A percentile compares a stretch with the other conserved stretches of the same genome.
Evolutionary conservation across 2,888 invertebrate genomes (phyloP).

Genomic region (Stenotaenia linearis): DNA sequence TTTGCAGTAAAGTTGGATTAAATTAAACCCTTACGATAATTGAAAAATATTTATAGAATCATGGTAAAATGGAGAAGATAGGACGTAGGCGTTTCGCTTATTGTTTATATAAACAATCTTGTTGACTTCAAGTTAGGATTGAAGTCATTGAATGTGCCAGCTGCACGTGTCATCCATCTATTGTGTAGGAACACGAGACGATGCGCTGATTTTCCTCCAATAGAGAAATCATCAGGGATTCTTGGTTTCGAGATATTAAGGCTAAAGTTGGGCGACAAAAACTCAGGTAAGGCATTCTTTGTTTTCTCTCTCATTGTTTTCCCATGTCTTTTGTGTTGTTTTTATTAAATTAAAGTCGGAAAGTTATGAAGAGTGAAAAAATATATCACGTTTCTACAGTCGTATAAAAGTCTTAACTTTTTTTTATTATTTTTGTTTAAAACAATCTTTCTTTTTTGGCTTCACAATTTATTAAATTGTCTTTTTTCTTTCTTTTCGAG

Average conservation of each 20-base stretch:
- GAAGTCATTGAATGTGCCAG: slow-evolving; percentile 5
- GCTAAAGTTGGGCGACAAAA: neutral
- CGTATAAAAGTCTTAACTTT: no score
- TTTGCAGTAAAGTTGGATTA: no score
- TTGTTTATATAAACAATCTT: neutral
- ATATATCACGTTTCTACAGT: neutral
- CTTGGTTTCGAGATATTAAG: neutral
- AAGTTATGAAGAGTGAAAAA: neutral
- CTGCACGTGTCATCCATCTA: neutral
- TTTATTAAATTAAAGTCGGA: neutral
- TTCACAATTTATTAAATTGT: neutral
- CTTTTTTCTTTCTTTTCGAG: neutral
- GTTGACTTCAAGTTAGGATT: neutral
- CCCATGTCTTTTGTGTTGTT: neutral
- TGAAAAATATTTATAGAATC: no score
- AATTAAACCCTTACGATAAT: no score
- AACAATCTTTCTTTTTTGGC: neutral
- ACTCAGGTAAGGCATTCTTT: neutral
- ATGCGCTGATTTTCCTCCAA: neutral
- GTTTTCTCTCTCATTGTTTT: neutral
- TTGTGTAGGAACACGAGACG: neutral
- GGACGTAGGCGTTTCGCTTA: neutral
- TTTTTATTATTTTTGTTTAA: no score
- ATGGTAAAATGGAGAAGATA: no score
- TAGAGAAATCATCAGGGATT: neutral